phyloP scores from a whole-genome alignment of 92 coral and sea anemone species.

The Phenganax subtilis region DNA sequence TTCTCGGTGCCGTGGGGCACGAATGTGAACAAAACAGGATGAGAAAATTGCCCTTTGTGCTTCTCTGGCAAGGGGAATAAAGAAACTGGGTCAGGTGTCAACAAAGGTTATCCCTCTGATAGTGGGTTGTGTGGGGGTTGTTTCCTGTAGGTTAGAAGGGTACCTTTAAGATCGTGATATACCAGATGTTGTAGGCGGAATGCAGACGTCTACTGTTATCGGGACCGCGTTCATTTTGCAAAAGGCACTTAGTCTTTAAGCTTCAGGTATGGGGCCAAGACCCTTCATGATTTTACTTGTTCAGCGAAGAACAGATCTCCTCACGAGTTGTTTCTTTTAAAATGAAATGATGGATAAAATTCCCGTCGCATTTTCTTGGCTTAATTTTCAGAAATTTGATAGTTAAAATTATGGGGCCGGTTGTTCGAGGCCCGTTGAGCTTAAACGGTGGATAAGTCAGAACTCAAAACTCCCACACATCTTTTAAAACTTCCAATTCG shows the following conservation, averaged over 20 bases:
- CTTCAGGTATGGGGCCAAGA: neutral
- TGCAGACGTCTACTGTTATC: neutral
- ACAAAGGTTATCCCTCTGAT: neutral
- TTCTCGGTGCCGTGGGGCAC: too few relatives aligned
- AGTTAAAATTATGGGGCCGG: too few relatives aligned
- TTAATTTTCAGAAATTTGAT: too few relatives aligned
- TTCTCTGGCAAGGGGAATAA: neutral
- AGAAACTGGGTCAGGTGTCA: neutral
- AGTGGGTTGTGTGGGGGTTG: neutral
- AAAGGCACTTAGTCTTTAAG: neutral
- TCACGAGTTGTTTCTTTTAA: too few relatives aligned
- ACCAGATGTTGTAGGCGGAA: neutral
- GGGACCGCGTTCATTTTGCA: neutral
- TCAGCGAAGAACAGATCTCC: neutral
- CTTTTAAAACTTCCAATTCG: too few relatives aligned
- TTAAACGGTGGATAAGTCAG: too few relatives aligned
- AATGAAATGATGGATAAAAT: too few relatives aligned
- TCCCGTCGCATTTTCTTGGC: too few relatives aligned
- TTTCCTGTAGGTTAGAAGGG: neutral
- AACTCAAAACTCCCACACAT: too few relatives aligned
- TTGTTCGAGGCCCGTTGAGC: too few relatives aligned
- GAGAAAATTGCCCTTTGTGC: too few relatives aligned
- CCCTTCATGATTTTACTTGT: neutral
- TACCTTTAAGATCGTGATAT: neutral
- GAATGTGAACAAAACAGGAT: too few relatives aligned